These are phyloP conservation scores for Selene dorsalis DNA, from an alignment of 2,797 vertebrate genomes.

Conservation along the genomic window DNA sequence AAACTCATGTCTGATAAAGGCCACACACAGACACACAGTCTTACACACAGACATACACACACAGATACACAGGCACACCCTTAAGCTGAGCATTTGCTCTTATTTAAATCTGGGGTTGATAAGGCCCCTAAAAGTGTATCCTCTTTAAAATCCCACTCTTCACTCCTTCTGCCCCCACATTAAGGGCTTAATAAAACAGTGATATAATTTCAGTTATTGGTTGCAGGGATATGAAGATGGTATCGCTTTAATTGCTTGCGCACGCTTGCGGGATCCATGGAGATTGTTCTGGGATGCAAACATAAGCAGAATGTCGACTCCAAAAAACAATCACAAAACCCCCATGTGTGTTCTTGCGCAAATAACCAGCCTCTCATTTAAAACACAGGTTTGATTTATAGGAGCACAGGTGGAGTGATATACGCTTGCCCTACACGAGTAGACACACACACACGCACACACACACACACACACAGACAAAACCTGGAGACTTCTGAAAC, in stretches of 20 bases:
- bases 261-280: slow-evolving; percentile 85
- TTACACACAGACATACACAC: slow-evolving; percentile 45
- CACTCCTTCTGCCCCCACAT: slow-evolving; percentile 80
- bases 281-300: slow-evolving; percentile 88
- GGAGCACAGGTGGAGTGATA: slow-evolving; percentile 75
- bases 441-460: slow-evolving; percentile 34
- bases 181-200: slow-evolving; percentile 86
- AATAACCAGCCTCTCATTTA: slow-evolving; percentile 82
- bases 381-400: slow-evolving; percentile 83
- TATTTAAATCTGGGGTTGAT: slow-evolving; percentile 82
- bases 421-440: slow-evolving; percentile 52
- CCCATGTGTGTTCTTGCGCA: slow-evolving; percentile 79
- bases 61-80: slow-evolving; percentile 72
- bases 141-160: slow-evolving; percentile 81
- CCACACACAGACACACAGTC: slow-evolving; percentile 71
- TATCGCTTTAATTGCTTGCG: slow-evolving; percentile 89
- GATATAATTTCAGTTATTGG: slow-evolving; percentile 89
- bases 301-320: slow-evolving; percentile 88
- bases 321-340: slow-evolving; percentile 85
- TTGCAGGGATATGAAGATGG: slow-evolving; percentile 87
- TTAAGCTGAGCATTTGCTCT: slow-evolving; percentile 83
- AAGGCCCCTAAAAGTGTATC: slow-evolving; percentile 81
- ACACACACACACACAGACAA: slow-evolving; percentile 8
- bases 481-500: slow-evolving; percentile 41
- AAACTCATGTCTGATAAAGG: slow-evolving; percentile 81